Base-by-base conservation (phyloP, 2,888 invertebrate species). In the Volucella inflata region DNA sequence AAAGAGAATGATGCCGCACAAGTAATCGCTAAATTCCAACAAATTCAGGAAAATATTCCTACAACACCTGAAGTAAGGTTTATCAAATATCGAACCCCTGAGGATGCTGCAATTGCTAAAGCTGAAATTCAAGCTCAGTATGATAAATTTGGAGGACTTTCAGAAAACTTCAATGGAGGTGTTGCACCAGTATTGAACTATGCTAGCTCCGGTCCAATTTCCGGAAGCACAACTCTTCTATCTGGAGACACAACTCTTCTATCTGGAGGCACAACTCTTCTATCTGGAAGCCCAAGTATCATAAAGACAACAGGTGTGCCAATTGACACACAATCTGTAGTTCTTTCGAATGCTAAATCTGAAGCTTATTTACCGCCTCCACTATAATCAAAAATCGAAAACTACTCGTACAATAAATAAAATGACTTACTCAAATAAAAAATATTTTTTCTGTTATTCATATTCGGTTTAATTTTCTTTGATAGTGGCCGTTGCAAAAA, bases 1-100 rank as follows among this genome's bases (percentile, higher is more conserved):
- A 90, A 90, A 55, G 90, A 91, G 68, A 82, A 88, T 11, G 91
- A 90, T 40, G 84, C 89, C 51, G 76, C 87, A 16, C 89, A 89
- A 1, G 60, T 90, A 81, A 89, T 90, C 57, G 88, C 89, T 11
- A 89, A 90, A 70, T 82, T 91, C 40, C 88, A 90, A 44, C 89
- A 89, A 38, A 87, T 89, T 14, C 89, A 90, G 79, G 88, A 88
- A 12, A 87, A 76, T 53, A 82, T 88, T 0, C 87, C 70, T 81
- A 89, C 79, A 53, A 89, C 88, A 87, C 90, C 91, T 16, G 91
- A 91, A 80, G 91, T 91, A 11, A 90, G 90, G 77, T 89, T 91
- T 51, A 89, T 91, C 55, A 91, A 91, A 71, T 91, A 91, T 78
- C 89, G 90, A 57, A 91, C 90, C 1, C 88, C 89, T 10, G 88